Evolutionary conservation across 2,797 vertebrate genomes (phyloP).

Genomic region (Onychomys arenicola): DNA sequence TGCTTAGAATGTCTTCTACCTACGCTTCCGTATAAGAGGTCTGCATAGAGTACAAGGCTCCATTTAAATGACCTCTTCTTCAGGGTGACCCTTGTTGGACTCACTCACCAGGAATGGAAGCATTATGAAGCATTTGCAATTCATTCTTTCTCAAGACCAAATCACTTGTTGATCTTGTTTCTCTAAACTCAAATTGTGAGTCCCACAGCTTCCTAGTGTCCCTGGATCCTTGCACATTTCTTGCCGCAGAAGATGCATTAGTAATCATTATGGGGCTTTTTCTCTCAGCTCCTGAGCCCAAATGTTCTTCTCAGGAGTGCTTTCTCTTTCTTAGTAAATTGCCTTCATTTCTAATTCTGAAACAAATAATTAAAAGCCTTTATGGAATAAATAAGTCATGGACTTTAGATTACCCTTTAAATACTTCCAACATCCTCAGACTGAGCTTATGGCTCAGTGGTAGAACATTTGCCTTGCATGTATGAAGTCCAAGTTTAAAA

Average conservation of each 20-base stretch:
- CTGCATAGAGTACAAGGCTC: not conserved
- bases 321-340: not conserved
- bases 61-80: not conserved
- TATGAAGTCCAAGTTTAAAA: not conserved
- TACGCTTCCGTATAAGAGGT: not conserved
- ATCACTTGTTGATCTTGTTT: not conserved
- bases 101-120: not conserved
- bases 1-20: not conserved
- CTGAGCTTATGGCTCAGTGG: not conserved
- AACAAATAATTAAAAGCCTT: not conserved
- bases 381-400: conserved; percentile 7
- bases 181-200: not conserved
- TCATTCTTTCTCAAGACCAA: conserved; percentile 21
- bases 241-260: not conserved
- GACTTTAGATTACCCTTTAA: conserved; percentile 7
- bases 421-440: conserved; percentile 24
- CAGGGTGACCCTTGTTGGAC: not conserved
- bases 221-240: not conserved
- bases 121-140: not conserved
- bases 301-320: not conserved
- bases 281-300: not conserved
- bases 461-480: not conserved
- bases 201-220: not conserved
- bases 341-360: not conserved
- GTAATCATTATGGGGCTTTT: not conserved